phyloP scores from a whole-genome alignment of 2,888 invertebrate species.

The Venusia cambrica region DNA sequence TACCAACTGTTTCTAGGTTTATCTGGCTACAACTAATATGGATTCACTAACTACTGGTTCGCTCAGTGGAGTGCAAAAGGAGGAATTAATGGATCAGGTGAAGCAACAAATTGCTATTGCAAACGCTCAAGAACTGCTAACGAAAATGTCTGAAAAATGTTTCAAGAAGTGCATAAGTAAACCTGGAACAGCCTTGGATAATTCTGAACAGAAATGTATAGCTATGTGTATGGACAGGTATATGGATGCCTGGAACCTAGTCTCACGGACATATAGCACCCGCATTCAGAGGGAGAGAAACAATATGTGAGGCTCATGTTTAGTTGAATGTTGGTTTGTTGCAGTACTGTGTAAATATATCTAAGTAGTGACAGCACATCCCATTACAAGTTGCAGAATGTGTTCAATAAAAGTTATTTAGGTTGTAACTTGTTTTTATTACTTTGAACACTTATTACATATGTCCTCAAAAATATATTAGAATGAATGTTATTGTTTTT shows the following conservation, averaged over 20 bases:
- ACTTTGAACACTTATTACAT: constrained; percentile 20
- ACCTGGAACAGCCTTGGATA: constrained; percentile 94
- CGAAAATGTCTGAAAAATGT: constrained; percentile 98
- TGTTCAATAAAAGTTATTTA: constrained; percentile 63
- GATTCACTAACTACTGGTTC: constrained; percentile 79
- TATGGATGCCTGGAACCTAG: constrained; percentile 97
- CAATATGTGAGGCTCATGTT: constrained; percentile 69
- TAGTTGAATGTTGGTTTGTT: constrained; percentile 34
- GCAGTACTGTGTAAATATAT: constrained; percentile 69
- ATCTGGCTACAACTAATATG: constrained; percentile 60
- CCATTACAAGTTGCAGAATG: constrained; percentile 56
- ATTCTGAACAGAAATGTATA: constrained; percentile 96
- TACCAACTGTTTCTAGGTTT: constrained; percentile 17
- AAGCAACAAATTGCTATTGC: constrained; percentile 97
- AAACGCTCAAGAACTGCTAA: constrained; percentile 94
- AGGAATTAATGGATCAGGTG: constrained; percentile 95
- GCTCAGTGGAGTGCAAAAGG: constrained; percentile 86
- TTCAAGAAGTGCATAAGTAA: constrained; percentile 96
- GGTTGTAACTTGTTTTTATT: constrained; percentile 48
- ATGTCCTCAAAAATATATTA: constrained; percentile 12
- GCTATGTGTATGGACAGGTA: constrained; percentile 99
- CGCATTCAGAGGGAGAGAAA: constrained; percentile 91
- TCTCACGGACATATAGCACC: constrained; percentile 92
- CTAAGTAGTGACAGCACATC: constrained; percentile 62
- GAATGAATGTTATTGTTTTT: constrained; percentile 23